phyloP scores from a whole-genome alignment of 2,888 invertebrate genomes.

The Pterobdella sp. region DNA sequence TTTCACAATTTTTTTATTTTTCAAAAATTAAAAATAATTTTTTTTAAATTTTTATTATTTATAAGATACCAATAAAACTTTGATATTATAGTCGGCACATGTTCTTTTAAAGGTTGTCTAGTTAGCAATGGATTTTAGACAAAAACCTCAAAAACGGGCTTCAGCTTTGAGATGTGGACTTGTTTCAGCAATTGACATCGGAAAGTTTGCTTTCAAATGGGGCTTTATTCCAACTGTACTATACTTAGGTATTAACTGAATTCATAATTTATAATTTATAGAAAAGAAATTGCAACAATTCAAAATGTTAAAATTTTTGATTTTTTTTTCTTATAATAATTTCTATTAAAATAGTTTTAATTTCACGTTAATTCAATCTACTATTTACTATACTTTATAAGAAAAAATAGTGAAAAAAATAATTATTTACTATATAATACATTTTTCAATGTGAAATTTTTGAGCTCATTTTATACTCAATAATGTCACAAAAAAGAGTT shows the following conservation, averaged over 20 bases:
- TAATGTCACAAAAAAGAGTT: too few species aligned
- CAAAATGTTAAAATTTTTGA: background rate
- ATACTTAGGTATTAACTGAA: slow-evolving; percentile 18
- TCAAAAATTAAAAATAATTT: too few species aligned
- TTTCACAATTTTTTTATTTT: too few species aligned
- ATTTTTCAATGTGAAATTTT: too few species aligned
- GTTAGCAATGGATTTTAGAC: slow-evolving; percentile 1
- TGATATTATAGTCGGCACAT: too few species aligned
- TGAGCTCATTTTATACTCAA: too few species aligned
- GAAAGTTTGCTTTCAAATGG: slow-evolving; percentile 23
- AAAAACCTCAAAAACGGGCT: background rate
- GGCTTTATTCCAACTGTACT: slow-evolving; percentile 23
- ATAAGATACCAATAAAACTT: too few species aligned
- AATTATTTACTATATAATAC: too few species aligned
- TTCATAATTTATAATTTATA: background rate
- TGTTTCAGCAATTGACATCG: slow-evolving; percentile 6
- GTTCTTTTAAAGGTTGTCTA: too few species aligned
- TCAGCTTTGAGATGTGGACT: background rate
- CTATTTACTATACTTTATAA: too few species aligned
- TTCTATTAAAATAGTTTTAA: background rate
- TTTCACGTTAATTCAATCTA: background rate
- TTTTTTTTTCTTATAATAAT: background rate
- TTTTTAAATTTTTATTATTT: too few species aligned
- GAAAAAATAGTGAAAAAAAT: too few species aligned
- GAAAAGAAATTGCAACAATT: background rate